A percentile compares a stretch with the other conserved stretches of the same genome.
These are phyloP conservation scores for Nesogale talazaci DNA, from an alignment of 2,113 vertebrate genomes.

Conservation along the genomic window DNA sequence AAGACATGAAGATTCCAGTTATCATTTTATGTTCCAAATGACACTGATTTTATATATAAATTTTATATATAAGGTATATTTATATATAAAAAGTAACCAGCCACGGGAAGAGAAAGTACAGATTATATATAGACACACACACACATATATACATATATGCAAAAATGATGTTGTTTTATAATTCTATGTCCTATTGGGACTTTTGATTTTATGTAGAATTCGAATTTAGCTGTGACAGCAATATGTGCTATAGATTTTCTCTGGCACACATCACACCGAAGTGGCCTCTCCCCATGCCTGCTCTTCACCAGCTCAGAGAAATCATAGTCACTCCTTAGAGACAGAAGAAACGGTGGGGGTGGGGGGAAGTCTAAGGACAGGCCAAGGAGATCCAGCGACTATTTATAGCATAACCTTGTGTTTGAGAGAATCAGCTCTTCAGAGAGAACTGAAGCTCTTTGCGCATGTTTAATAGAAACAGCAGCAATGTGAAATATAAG, in stretches of 20 bases:
- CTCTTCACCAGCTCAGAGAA: constrained; percentile 45
- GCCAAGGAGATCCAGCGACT: constrained; percentile 66
- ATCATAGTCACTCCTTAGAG: constrained; percentile 40
- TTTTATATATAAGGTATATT: not conserved
- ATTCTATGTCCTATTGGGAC: constrained; percentile 4
- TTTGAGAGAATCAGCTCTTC: constrained; percentile 43
- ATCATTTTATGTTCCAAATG: constrained; percentile 1
- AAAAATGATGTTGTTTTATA: not conserved
- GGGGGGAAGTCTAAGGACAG: constrained; percentile 60
- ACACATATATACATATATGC: constrained; percentile 44
- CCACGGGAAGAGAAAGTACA: not conserved
- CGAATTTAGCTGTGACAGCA: not conserved
- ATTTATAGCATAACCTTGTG: constrained; percentile 74
- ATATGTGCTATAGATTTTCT: not conserved
- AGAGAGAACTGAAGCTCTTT: constrained; percentile 18
- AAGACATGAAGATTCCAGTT: not conserved
- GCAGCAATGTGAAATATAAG: not conserved
- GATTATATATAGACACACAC: too few species aligned
- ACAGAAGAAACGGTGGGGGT: constrained; percentile 6
- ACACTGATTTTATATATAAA: not conserved
- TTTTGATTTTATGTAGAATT: not conserved
- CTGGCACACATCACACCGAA: not conserved
- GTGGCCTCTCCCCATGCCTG: not conserved
- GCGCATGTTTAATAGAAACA: not conserved
- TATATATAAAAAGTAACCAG: not conserved